Evolutionary conservation across 1,140 invertebrate species (phyloP).

Genomic region (Geopemphigus sp.): DNA sequence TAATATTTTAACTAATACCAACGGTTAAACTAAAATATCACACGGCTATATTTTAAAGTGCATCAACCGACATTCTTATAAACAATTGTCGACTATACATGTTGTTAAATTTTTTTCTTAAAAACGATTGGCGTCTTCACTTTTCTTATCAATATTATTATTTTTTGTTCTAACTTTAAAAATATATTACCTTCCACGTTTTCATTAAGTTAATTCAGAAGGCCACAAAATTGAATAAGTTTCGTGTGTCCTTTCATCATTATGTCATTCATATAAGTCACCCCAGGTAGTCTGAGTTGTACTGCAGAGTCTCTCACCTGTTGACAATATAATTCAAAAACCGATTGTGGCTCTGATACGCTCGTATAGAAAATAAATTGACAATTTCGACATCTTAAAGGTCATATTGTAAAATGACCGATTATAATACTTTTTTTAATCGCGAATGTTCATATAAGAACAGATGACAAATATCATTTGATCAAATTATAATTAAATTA

Average conservation of each 20-base stretch:
- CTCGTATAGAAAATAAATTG: slow-evolving; percentile 3
- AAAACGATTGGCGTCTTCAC: too few relatives aligned
- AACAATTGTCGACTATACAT: too few relatives aligned
- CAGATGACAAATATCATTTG: background rate
- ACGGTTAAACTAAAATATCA: too few relatives aligned
- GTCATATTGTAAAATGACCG: slow-evolving; percentile 9
- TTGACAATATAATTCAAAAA: slow-evolving; percentile 31
- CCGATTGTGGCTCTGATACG: slow-evolving; percentile 16
- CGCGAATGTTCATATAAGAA: background rate
- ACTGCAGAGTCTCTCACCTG: slow-evolving; percentile 5
- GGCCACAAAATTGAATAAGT: slow-evolving; percentile 29
- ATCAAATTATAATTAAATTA: background rate
- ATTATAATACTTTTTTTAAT: slow-evolving; percentile 27
- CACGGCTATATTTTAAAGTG: too few relatives aligned
- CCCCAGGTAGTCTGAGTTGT: slow-evolving; percentile 33
- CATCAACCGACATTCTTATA: too few relatives aligned
- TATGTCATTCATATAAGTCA: slow-evolving; percentile 43
- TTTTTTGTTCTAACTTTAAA: background rate
- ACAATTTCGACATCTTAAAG: slow-evolving; percentile 10
- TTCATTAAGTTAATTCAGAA: background rate
- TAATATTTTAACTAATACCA: too few relatives aligned
- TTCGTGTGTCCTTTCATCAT: background rate
- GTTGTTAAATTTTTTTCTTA: too few relatives aligned
- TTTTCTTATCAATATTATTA: background rate
- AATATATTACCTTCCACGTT: slow-evolving; percentile 27